These are phyloP conservation scores for Shargacucullia verbasci DNA, from an alignment of 2,888 invertebrate species.

Conservation along the genomic window DNA sequence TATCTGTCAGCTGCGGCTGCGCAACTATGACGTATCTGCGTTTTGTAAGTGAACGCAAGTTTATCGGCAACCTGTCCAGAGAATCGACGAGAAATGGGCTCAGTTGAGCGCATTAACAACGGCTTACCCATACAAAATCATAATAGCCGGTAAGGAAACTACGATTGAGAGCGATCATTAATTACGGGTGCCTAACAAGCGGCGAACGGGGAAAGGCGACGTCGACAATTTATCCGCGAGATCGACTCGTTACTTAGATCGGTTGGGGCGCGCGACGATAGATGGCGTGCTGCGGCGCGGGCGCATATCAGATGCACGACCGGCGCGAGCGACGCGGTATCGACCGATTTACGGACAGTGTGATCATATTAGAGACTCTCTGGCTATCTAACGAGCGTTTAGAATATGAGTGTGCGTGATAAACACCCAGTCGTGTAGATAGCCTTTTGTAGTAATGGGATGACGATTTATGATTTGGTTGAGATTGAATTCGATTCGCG, in stretches of 20 bases:
- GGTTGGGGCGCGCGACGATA: constrained; percentile 75
- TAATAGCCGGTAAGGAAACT: constrained; percentile 72
- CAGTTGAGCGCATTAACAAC: constrained; percentile 59
- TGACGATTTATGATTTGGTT: constrained; percentile 47
- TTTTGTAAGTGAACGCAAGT: constrained; percentile 58
- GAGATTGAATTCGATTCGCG: constrained; percentile 47
- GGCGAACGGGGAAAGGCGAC: constrained; percentile 75
- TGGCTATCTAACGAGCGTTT: constrained; percentile 57
- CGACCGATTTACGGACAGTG: constrained; percentile 62
- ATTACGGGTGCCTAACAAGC: constrained; percentile 82
- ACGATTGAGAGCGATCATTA: constrained; percentile 78
- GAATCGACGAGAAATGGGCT: constrained; percentile 60
- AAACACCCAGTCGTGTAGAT: constrained; percentile 50
- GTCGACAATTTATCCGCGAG: constrained; percentile 80
- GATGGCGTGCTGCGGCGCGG: constrained; percentile 74
- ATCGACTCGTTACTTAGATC: constrained; percentile 86
- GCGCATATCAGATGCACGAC: constrained; percentile 83
- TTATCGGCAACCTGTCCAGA: constrained; percentile 59
- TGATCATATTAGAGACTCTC: constrained; percentile 64
- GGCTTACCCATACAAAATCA: constrained; percentile 68
- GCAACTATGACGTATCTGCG: constrained; percentile 62
- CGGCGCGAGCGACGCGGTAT: constrained; percentile 64
- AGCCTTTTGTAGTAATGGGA: constrained; percentile 42
- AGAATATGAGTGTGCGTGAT: constrained; percentile 56
- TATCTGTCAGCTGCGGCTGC: constrained; percentile 68